Conservation (phyloP, 2,797 vertebrate species). For the Dendrocincla tyrannina region DNA sequence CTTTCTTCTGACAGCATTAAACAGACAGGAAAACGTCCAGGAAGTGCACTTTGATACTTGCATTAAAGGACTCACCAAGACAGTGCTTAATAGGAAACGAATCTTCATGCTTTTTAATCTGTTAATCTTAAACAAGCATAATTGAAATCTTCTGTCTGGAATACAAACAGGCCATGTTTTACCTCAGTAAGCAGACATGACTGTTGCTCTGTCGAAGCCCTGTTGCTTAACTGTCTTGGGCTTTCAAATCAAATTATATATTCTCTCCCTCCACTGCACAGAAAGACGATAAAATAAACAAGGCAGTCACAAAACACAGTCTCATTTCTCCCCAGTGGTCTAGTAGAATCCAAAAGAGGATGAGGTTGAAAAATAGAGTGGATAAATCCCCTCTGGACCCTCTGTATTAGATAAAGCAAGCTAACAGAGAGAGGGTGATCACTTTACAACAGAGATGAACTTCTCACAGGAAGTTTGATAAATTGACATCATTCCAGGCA, state of each 20-base stretch:
- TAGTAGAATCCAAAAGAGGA: conserved; percentile 43
- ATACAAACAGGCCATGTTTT: conserved; percentile 48
- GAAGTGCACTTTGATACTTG: background rate
- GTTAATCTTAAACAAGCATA: conserved; percentile 54
- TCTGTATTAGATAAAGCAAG: conserved; percentile 57
- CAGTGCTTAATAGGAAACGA: background rate
- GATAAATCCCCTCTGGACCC: conserved; percentile 28
- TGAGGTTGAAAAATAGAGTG: conserved; percentile 22
- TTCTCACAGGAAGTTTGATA: conserved; percentile 60
- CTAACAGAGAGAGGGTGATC: conserved; percentile 43
- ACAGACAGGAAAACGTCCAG: background rate
- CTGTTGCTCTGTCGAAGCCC: conserved; percentile 4
- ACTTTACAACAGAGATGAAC: conserved; percentile 44
- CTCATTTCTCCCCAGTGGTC: background rate
- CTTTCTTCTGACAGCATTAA: background rate
- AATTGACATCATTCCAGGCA: conserved; percentile 67
- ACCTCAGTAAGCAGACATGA: conserved; percentile 39
- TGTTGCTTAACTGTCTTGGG: conserved; percentile 32
- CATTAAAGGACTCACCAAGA: background rate
- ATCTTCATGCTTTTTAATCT: conserved; percentile 47
- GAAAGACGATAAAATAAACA: conserved; percentile 45
- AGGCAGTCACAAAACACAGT: background rate
- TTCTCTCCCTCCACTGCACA: background rate
- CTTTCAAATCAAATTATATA: conserved; percentile 58
- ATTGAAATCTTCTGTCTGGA: conserved; percentile 62